Percentiles rank a stretch among this genome's conserved stretches.
Evolutionary conservation across 2,888 invertebrate species (phyloP).

Genomic region (Nymphalis c-album): DNA sequence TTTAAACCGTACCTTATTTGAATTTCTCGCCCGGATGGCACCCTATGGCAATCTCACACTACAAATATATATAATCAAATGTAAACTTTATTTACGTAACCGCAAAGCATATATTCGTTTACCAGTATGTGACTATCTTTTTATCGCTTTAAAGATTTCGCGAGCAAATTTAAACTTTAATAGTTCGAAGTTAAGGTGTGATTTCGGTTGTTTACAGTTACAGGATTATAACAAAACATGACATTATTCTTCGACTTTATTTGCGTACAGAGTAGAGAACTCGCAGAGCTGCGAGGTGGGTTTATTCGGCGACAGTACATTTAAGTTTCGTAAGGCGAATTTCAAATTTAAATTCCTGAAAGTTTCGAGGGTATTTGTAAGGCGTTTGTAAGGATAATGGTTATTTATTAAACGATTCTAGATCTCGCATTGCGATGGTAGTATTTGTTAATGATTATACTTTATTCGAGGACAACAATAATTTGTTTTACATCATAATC

Average conservation of each 20-base stretch:
- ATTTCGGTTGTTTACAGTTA: not conserved
- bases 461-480: too few species aligned
- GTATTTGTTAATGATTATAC: too few species aligned
- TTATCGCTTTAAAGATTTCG: constrained; percentile 3
- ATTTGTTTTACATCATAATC: too few species aligned
- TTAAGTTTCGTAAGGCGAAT: constrained; percentile 25
- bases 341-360: constrained; percentile 27
- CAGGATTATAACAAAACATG: constrained; percentile 33
- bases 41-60: constrained; percentile 43
- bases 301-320: constrained; percentile 19
- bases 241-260: constrained; percentile 37
- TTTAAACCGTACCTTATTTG: constrained; percentile 59
- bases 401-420: not conserved
- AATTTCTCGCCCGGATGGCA: constrained; percentile 57
- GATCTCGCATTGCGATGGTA: not conserved
- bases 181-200: not conserved
- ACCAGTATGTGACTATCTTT: not conserved
- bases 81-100: constrained; percentile 43
- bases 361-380: not conserved
- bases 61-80: constrained; percentile 42
- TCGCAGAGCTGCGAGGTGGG: constrained; percentile 13
- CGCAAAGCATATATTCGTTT: constrained; percentile 20
- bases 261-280: constrained; percentile 25
- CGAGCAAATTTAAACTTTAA: constrained; percentile 15
- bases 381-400: not conserved